These are phyloP conservation scores for Hoplostethus atlanticus DNA, from an alignment of 2,797 vertebrate genomes.

Conservation along the genomic window DNA sequence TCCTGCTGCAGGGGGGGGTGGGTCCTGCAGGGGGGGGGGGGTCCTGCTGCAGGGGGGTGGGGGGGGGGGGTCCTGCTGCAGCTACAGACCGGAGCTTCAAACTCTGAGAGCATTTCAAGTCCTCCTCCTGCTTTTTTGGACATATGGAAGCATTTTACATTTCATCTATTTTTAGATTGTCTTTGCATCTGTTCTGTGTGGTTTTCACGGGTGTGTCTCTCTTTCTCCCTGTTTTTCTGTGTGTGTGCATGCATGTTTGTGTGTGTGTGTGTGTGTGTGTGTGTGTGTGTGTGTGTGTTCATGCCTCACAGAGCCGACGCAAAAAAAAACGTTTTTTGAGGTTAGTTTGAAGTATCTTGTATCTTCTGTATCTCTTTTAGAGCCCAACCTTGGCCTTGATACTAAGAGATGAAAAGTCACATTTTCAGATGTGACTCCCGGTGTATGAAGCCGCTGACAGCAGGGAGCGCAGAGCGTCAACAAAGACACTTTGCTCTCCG, in stretches of 20 bases:
- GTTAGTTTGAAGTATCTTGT: constrained; percentile 61
- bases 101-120: constrained; percentile 19
- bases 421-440: constrained; percentile 44
- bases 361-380: constrained; percentile 42
- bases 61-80: constrained; percentile 69
- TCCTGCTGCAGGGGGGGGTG: too few species aligned
- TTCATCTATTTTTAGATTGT: constrained; percentile 53
- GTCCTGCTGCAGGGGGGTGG: constrained; percentile 24
- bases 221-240: neutral
- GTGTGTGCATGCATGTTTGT: neutral
- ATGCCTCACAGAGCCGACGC: constrained; percentile 8
- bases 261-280: neutral
- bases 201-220: constrained; percentile 29
- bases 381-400: constrained; percentile 38
- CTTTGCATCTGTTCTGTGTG: constrained; percentile 47
- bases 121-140: constrained; percentile 35
- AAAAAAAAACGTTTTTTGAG: constrained; percentile 50
- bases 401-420: constrained; percentile 43
- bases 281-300: neutral
- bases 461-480: constrained; percentile 53
- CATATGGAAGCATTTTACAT: constrained; percentile 62
- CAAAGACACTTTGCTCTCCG: constrained; percentile 21
- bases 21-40: too few species aligned
- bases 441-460: constrained; percentile 52
- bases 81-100: constrained; percentile 17